Percentiles rank a stretch among this genome's conserved stretches.
These are phyloP conservation scores for Metallyticus violacea DNA, from an alignment of 2,888 invertebrate species.

Conservation along the genomic window DNA sequence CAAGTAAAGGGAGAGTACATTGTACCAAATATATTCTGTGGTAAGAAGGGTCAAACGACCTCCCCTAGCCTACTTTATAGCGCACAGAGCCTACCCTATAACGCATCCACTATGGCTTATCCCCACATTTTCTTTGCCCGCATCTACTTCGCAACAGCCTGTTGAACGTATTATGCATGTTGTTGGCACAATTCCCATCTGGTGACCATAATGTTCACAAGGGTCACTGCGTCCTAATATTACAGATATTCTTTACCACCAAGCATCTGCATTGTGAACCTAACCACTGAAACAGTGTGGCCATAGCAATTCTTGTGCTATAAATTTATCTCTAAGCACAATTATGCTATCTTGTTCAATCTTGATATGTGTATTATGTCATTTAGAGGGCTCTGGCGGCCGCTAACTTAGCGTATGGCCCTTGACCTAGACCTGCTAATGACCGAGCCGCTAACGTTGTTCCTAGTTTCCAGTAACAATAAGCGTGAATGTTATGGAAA, in stretches of 20 bases:
- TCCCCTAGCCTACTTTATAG: too few species aligned
- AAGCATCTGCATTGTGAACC: not conserved
- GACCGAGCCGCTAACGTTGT: not conserved
- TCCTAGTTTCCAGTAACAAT: too few species aligned
- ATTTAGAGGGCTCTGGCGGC: not conserved
- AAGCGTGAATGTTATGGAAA: too few species aligned
- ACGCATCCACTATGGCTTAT: too few species aligned
- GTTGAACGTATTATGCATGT: not conserved
- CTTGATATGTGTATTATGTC: not conserved
- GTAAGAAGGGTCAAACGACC: too few species aligned
- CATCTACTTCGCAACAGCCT: too few species aligned
- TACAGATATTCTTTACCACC: not conserved
- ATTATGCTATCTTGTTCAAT: not conserved
- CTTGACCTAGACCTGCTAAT: not conserved
- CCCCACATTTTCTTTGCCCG: too few species aligned
- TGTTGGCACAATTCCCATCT: not conserved
- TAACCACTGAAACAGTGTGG: not conserved
- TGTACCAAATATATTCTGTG: too few species aligned
- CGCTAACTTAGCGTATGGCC: too few species aligned
- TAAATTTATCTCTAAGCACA: not conserved
- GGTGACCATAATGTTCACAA: not conserved
- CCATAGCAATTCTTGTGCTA: not conserved
- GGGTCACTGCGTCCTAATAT: not conserved
- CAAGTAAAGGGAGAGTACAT: too few species aligned
- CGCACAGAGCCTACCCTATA: too few species aligned